Evolutionary conservation across 2,113 vertebrate genomes (phyloP).

Genomic region (Bungarus multicinctus): DNA sequence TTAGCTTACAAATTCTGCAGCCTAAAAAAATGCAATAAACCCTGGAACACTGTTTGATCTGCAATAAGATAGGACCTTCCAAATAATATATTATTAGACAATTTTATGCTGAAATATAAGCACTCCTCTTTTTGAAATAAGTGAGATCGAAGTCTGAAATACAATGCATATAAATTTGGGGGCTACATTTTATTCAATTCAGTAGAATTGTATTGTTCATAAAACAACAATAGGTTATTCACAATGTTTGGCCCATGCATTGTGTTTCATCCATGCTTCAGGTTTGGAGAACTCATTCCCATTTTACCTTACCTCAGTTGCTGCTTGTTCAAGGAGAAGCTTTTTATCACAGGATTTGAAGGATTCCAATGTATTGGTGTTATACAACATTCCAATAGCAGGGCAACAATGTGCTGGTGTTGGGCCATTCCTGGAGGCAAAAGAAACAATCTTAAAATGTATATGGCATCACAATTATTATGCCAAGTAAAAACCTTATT

Average conservation of each 20-base stretch:
- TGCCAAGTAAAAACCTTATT: not conserved
- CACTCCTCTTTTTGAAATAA: not conserved
- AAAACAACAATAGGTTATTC: not conserved
- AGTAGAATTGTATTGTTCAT: not conserved
- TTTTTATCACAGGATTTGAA: constrained; percentile 95
- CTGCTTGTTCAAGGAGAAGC: constrained; percentile 85
- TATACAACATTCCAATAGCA: constrained; percentile 82
- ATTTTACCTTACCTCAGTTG: constrained; percentile 78
- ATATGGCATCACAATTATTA: not conserved
- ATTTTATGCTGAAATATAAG: not conserved
- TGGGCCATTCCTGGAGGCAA: constrained; percentile 72
- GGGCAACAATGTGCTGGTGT: constrained; percentile 88
- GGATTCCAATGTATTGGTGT: constrained; percentile 94
- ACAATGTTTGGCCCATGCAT: not conserved
- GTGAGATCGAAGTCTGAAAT: not conserved
- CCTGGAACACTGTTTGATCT: not conserved
- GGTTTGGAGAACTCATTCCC: not conserved
- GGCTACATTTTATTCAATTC: not conserved
- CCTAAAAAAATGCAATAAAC: not conserved
- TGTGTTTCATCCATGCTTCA: not conserved
- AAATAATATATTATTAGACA: not conserved
- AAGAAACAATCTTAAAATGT: constrained; percentile 11
- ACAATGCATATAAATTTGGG: not conserved
- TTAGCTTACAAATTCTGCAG: not conserved
- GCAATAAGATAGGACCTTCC: not conserved